Evolutionary conservation across 2,113 vertebrate species (phyloP), one percentile per base, ranked within the genome.

Genomic region (Anser cygnoides): DNA sequence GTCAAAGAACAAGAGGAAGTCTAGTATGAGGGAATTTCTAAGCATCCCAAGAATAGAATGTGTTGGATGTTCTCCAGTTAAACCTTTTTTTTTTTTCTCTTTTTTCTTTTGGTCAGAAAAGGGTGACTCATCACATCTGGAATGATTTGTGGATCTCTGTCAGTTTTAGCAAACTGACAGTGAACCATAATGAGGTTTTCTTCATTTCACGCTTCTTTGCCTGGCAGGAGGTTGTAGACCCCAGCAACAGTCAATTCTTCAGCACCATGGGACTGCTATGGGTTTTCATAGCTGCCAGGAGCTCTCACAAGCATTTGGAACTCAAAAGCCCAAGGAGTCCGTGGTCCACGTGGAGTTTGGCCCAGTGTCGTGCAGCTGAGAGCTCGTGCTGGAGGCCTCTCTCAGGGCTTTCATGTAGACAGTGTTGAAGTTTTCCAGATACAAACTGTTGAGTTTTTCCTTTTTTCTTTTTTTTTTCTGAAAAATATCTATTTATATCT

Each of bases 401-500:
- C 76, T 89, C 72, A 61, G 39, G 31, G 13, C 39, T 87, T 88
- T 83, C 13, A 18, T 43, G 22, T 76, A 86, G 52, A 68, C 4
- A 52, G 11, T 37, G 25, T 9, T 84, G 73, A 91, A 77, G 43
- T 52, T 77, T 80, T 78, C 70, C 52, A 67, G 50, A 74, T 71
- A 75, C 13, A 55, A 87, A 57, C 2, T 21, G 19, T 20, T 9
- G 26, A 41, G 26, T 65, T 29, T 65, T 41, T 26, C 39, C 28
- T 18, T 0, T 15, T 11, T 18, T 0, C 3, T 15, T 1, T 4
- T 13, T 25, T 41, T 41, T n/a, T 14, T 28, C 16, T 39, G 4
- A 72, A 78, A 74, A 84, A 31, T 3, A 80, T 3, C 5, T 75
- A 13, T 65, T 85, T 90, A 33, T 79, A 52, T 46, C 35, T 46